Conservation (phyloP, 2,113 vertebrate species). For the Nycticorax nycticorax region DNA sequence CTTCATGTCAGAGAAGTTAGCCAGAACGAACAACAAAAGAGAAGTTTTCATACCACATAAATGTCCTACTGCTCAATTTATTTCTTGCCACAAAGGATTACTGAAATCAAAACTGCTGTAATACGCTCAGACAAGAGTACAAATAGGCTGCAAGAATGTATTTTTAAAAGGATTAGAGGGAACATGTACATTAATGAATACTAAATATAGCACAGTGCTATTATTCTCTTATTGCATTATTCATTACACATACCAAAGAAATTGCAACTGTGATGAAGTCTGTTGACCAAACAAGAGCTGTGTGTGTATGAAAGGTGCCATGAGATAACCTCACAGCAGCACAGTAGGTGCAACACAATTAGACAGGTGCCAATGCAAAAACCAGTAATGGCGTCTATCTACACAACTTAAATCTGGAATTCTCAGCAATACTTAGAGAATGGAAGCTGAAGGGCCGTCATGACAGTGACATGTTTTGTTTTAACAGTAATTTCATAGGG, state of each 20-base stretch:
- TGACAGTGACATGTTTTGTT: neutral
- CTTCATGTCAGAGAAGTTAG: neutral
- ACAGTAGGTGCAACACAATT: neutral
- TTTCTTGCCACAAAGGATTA: constrained; percentile 20
- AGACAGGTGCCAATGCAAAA: neutral
- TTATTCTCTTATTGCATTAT: constrained; percentile 29
- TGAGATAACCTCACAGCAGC: neutral
- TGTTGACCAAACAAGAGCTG: constrained; percentile 5
- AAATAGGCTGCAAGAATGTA: neutral
- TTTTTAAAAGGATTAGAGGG: constrained; percentile 18
- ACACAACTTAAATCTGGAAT: neutral
- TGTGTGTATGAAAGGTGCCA: neutral
- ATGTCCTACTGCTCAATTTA: neutral
- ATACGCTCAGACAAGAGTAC: neutral
- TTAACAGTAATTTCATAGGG: neutral
- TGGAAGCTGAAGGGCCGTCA: neutral
- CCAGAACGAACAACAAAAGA: neutral
- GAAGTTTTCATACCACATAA: neutral
- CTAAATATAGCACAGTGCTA: constrained; percentile 30
- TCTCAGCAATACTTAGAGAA: neutral
- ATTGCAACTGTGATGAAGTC: neutral
- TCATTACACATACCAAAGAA: neutral
- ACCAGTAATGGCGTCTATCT: neutral
- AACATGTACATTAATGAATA: neutral
- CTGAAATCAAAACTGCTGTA: neutral